Base-by-base conservation (phyloP, 2,113 vertebrate species). In the Callionymus lyra region DNA sequence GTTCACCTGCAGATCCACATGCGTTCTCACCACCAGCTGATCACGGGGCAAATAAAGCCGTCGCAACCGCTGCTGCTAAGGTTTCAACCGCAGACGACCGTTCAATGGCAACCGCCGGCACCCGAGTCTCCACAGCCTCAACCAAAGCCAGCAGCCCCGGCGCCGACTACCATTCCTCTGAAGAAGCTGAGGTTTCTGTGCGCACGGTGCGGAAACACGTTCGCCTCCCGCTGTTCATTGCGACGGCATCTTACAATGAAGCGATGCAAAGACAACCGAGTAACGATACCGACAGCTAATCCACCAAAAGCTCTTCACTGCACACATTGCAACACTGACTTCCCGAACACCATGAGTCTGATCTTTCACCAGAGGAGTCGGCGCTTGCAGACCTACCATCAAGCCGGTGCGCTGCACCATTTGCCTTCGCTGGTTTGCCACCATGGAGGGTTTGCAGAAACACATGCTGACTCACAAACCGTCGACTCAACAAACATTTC, bases 401-500 rank as follows among this genome's bases (percentile, higher is more conserved):
- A 86, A 84, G 44, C 81, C 82, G 5, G 70, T 83, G 21, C 82
- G 83, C 13, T 86, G 85, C 42, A 79, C 80, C 1, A 59, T 81
- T 35, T 86, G 85, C 51, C 61, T 75, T 2, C 82, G 82, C 53
- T 84, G 81, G 76, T 87, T 85, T 31, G 74, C 79, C 37, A 79
- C 79, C 1, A 42, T 77, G 41, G 82, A 82, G 4, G 72, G 71
- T 48, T 64, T 87, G 16, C 82, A 87, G 67, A 84, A 74, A 58
- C 86, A 87, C 60, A 52, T 87, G 50, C 59, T 84, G 2, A 74
- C 71, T 41, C 85, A 87, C 64, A 86, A 82, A 55, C 68, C 72
- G 38, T 65, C 70, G 6, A 27, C 21, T 27, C 21, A 27, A 27
- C 68, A 58, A 16, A 49, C 62, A 0, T 78, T 74, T 44, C 72